Base-by-base conservation (phyloP, 2,888 invertebrate genomes). In the Oligia fasciuncula region DNA sequence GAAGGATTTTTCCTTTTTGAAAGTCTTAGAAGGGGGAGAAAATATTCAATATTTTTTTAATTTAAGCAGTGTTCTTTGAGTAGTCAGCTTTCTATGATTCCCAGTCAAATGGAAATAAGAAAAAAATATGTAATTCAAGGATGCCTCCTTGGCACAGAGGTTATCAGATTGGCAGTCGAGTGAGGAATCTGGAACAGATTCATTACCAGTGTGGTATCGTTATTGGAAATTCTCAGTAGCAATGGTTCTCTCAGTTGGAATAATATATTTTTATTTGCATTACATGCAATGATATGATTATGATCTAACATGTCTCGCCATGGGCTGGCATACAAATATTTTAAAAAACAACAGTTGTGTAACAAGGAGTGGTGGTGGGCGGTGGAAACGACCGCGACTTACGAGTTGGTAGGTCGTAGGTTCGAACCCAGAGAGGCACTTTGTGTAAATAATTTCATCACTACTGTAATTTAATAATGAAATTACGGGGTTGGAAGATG, bases 151-250 rank as follows among this genome's bases (percentile, higher is more conserved):
- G 54, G 54, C 71, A 23, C 72, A 79, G 35, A 80, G 19, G 63
- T 54, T 54, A 80, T 78, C 54, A 78, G n/a, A n/a, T 6, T 17
- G 9, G 23, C 1, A 2, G 35, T 9, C 19, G n/a, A 46, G 35
- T 5, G 17, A 14, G 19, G 51, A 79, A 78, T 78, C 2, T 6
- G n/a, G 35, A 77, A 57, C 14, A 54, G 35, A 19, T 11, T 51
- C 6, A 2, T 51, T 46, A 6, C 23, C 35, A 14, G n/a, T 19
- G 46, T 40, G 49, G 23, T 11, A 46, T 14, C 6, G 4, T 57
- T 29, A 40, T 76, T 40, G 35, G 76, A 49, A 49, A 49, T 78
- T 78, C 49, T 78, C n/a, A 57, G 35, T n/a, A 46, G 54, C 35
- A 57, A 57, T 57, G 57, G 23, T 57, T 57, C n/a, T 4, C 57